Evolutionary conservation across 2,888 invertebrate genomes (phyloP), one percentile per base, ranked within the genome.

Genomic region (Phymatocera aterrima): DNA sequence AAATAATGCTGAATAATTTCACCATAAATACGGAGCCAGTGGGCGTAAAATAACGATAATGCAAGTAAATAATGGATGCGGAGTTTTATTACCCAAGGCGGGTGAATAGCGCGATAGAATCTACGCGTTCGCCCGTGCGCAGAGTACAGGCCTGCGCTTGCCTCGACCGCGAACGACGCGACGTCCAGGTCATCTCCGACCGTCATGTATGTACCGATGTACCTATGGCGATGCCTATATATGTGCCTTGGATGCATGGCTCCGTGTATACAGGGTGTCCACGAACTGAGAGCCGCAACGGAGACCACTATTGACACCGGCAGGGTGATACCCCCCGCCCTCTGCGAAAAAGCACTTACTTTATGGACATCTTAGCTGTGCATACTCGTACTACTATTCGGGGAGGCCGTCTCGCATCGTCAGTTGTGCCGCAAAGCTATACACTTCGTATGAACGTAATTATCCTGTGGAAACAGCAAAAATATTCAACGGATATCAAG

Each of bases 41-140:
- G 88, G 89, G 89, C 88, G 89, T 88, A 88, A 89, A 89, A 88
- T 89, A 89, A 89, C 89, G 89, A 89, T 89, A 89, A 89, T 89
- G 89, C 89, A 88, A 89, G 89, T 89, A 89, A 89, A 89, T 89
- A 89, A 89, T 89, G 89, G 89, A 88, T 87, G 86, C 85, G 85
- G 86, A 88, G 88, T 89, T 89, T 89, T 88, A 89, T 88, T 87
- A 88, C 88, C 88, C 80, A 84, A 87, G 88, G 85, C 89, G 87
- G 87, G 85, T 87, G 88, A 89, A 89, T 88, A 88, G 88, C 83
- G 83, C 86, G 88, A 88, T 88, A 88, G 88, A 88, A 89, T 89
- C 89, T 88, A 87, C 88, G 85, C 85, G 85, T 86, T 84, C 85
- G 83, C 83, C 80, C 84, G 80, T 80, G 80, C 79, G 78, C 70